Conservation (phyloP, 2,797 vertebrate species). For the Sphenopsis melanotis region DNA sequence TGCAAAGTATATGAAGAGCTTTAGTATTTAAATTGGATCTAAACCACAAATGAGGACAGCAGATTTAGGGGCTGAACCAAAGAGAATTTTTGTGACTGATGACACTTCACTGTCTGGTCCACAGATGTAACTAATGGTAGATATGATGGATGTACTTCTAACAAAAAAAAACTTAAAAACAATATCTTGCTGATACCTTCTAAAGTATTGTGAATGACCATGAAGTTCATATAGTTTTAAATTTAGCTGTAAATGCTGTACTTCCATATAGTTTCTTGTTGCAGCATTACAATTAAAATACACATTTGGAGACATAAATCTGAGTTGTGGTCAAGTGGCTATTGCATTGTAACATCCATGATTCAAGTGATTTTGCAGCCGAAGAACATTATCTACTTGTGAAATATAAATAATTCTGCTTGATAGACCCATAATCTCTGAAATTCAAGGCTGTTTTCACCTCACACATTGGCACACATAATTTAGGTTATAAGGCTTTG, state of each 20-base stretch:
- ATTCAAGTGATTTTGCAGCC: neutral
- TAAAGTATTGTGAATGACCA: neutral
- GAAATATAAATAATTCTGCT: neutral
- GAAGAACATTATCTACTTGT: neutral
- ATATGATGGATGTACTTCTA: neutral
- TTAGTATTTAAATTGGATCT: neutral
- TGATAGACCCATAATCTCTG: neutral
- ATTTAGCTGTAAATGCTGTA: neutral
- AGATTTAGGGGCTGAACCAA: neutral
- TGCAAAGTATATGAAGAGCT: neutral
- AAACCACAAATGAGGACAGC: neutral
- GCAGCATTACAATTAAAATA: neutral
- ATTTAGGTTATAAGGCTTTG: neutral
- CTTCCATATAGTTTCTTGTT: neutral
- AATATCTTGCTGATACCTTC: neutral
- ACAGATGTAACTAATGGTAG: neutral
- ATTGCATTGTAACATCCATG: neutral
- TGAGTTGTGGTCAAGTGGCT: neutral
- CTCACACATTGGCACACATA: neutral
- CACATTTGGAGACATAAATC: neutral
- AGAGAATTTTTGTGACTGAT: neutral
- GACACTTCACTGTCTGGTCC: neutral
- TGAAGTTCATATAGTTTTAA: neutral
- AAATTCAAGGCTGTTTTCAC: neutral
- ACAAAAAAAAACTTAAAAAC: neutral